These are phyloP conservation scores for Sphaeramia orbicularis DNA, from an alignment of 2,797 vertebrate genomes.

Conservation along the genomic window DNA sequence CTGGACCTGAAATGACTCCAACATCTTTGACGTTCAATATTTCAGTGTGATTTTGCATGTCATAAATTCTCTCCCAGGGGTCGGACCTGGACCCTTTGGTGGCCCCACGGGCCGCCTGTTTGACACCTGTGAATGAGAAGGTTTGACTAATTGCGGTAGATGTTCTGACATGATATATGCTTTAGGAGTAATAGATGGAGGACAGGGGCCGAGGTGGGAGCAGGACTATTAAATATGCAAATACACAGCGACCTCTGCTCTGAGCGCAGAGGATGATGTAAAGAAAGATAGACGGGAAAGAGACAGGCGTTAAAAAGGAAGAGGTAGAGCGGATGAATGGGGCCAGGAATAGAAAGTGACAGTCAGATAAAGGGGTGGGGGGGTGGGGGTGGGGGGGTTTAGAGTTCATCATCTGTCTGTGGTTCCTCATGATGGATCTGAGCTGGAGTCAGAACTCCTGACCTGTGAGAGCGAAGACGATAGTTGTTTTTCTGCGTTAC, in stretches of 20 bases:
- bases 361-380: conserved; percentile 54
- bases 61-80: too few species aligned
- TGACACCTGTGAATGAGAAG: too few species aligned
- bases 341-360: conserved; percentile 68
- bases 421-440: conserved; percentile 39
- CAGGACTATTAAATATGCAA: conserved; percentile 9
- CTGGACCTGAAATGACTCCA: too few species aligned
- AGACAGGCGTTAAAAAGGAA: conserved; percentile 70
- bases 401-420: conserved; percentile 42
- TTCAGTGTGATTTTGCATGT: too few species aligned
- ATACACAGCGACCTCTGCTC: conserved; percentile 15
- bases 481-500: conserved; percentile 28
- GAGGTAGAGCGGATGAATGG: conserved; percentile 53
- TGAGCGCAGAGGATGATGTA: conserved; percentile 54
- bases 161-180: conserved; percentile 34
- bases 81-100: too few species aligned
- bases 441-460: conserved; percentile 18
- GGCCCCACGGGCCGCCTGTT: too few species aligned
- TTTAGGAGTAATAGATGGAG: conserved; percentile 11
- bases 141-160: conserved; percentile 27
- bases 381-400: conserved; percentile 8
- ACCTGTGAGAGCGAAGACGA: conserved; percentile 21
- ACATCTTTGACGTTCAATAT: too few species aligned
- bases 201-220: conserved; percentile 6
- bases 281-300: conserved; percentile 60